Evolutionary conservation across 2,113 vertebrate genomes (phyloP), one percentile per base, ranked within the genome.

Genomic region (Strix aluco): DNA sequence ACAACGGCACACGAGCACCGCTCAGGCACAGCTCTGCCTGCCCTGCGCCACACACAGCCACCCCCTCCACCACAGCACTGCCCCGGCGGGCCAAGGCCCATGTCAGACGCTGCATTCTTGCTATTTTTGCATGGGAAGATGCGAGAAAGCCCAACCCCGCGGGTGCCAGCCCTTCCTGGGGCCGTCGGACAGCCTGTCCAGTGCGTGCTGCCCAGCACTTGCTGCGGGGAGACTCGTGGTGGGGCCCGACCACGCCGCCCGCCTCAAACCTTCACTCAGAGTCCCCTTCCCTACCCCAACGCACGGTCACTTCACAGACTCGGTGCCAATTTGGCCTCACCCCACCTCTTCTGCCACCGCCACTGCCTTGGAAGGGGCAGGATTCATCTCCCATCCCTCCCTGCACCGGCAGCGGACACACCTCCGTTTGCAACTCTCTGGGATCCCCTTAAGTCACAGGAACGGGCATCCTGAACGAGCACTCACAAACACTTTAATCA

Each of bases 251-350:
- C 40, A 9, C 0, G 7, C 9, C 25, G n/a, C 19, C n/a, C 29
- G 40, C n/a, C 71, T n/a, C 63, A 17, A 23, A 36, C 16, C n/a
- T 62, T 30, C 54, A 15, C 44, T 15, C 17, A 1, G 4, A 19
- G 62, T 4, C 32, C 49, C 78, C n/a, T 13, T 62, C 40, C 67
- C 83, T 32, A 46, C 7, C 44, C 51, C 47, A 9, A 26, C 4
- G 7, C 29, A 8, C 0, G 0, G 22, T 15, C 0, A 1, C 11
- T 54, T 27, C 71, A 30, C 40, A 20, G 61, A 19, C 26, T 11
- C 3, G 0, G 21, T 7, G 32, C 14, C 55, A 5, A 3, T 11
- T 26, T 2, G 1, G 44, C 42, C 36, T 58, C 23, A 20, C 25
- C 15, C 62, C 42, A 44, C 30, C 46, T 47, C 73, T 55, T 20